Base-by-base conservation (phyloP, 2,888 invertebrate genomes). In the Unio pictorum region DNA sequence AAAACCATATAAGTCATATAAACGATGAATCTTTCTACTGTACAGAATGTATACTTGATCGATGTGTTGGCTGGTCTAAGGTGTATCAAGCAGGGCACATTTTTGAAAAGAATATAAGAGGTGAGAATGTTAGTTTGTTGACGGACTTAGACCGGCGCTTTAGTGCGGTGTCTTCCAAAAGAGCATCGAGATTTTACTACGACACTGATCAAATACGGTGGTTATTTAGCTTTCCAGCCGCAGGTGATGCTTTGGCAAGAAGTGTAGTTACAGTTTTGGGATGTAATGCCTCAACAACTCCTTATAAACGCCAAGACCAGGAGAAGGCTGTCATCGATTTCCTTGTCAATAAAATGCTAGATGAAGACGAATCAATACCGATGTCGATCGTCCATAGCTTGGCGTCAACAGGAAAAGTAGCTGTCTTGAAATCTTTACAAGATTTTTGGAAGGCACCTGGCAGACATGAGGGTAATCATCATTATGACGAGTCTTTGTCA, bases 61-160 rank as follows among this genome's bases (percentile, higher is more conserved):
- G 59, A 34, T 69, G 75, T 23, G 75, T 80, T 34, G 80, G 80
- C n/a, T 80, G 80, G 80, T 78, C 78, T 17, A 76, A 78, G 61
- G 55, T 65, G 11, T 76, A 67, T 34, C 70, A 68, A 28, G 60
- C 56, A 20, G 45, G 58, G 58, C 58, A 34, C 45, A 30, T 56
- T 26, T 11, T 20, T 63, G 1, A 60, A 58, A 4, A 18, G 18
- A 18, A 23, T 34, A n/a, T 15, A 57, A 7, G 11, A n/a, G 17
- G 58, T 59, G 18, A 62, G 68, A 18, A 28, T 62, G 20, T 57
- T 55, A 6, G 60, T 54, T 54, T 45, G 28, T 5, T 57, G 3
- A 20, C 4, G 28, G 59, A 18, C 20, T 26, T 34, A n/a, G 23
- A 28, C 58, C n/a, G 23, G 26, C 20, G 30, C 57, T 54, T 56